Base-by-base conservation (phyloP, 2,888 invertebrate genomes). In the Caradrina kadenii region DNA sequence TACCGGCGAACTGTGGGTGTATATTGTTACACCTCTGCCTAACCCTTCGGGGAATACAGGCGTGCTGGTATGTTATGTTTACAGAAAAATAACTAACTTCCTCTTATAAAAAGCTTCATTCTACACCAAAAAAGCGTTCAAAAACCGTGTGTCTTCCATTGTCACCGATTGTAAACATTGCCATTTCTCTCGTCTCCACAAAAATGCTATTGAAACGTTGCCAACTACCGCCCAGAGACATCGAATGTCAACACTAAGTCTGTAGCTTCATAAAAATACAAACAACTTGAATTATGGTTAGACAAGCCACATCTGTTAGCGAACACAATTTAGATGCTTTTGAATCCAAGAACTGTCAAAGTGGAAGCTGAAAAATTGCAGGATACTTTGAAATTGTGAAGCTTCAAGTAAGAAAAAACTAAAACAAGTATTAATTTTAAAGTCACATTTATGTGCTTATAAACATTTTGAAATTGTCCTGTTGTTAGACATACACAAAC, bases 121-220 rank as follows among this genome's bases (percentile, higher is more conserved):
- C 19, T 8, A 0, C n/a, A 31, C 53, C 15, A 60, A 69, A 65
- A 59, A 59, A n/a, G 49, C 8, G 2, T 53, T 10, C 13, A 0
- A 31, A 56, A 63, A 35, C 22, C 52, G 50, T 68, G 68, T 19
- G 55, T 69, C 65, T 71, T 61, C 53, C 56, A 66, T 75, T 80
- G 76, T 80, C 72, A 73, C 59, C 66, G 67, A 13, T 56, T 72
- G 77, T 84, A 71, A 82, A 84, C 82, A 75, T 74, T 79, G 72
- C 76, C 62, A 80, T 82, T 82, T 69, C 78, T 86, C 78, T 68
- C 54, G 48, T 58, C 76, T 76, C 66, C 69, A 82, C 79, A 76
- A 81, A 76, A 82, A 82, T 82, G 58, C 83, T 59, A 82, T 82
- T 82, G 82, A 84, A 82, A 52, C 53, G 54, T 42, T 82, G 82